Percentiles rank a stretch among this genome's conserved stretches.
These are phyloP conservation scores for Rhamnusium bicolor DNA, from an alignment of 2,888 invertebrate genomes.

Conservation along the genomic window DNA sequence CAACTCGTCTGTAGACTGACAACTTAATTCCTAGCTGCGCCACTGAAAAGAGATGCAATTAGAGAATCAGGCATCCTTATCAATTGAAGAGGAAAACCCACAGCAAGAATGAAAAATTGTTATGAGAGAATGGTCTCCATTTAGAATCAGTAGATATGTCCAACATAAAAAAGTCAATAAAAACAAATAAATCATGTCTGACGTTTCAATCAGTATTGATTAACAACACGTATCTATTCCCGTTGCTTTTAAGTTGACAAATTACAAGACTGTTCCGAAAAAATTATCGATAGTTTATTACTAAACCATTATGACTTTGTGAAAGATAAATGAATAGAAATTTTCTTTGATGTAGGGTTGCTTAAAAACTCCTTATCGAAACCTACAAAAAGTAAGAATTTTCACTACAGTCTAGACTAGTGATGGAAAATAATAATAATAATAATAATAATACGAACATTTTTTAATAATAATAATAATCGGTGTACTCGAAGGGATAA, in stretches of 20 bases:
- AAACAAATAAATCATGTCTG: constrained; percentile 11
- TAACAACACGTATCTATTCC: constrained; percentile 2
- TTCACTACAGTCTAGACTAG: not conserved
- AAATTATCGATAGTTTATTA: constrained; percentile 14
- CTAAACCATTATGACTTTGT: not conserved
- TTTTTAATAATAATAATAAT: too few relatives aligned
- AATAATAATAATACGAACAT: too few relatives aligned
- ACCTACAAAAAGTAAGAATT: not conserved
- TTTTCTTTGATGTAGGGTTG: not conserved
- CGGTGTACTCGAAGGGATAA: too few relatives aligned
- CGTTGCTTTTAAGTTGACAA: not conserved
- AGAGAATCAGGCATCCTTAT: not conserved
- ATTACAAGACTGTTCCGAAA: not conserved
- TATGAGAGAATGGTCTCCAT: not conserved
- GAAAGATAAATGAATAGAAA: constrained; percentile 5
- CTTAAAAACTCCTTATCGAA: not conserved
- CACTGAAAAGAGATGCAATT: not conserved
- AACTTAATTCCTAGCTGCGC: too few relatives aligned
- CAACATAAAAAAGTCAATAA: not conserved
- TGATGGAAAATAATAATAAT: not conserved
- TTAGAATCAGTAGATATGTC: not conserved
- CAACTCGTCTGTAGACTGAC: too few relatives aligned
- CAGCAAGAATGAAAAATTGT: not conserved
- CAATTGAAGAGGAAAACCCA: not conserved
- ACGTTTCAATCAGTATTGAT: constrained; percentile 9